A percentile compares a stretch with the other conserved stretches of the same genome.
These are phyloP conservation scores for Drosophila littoralis DNA, from an alignment of 1,140 invertebrate genomes.

Conservation along the genomic window DNA sequence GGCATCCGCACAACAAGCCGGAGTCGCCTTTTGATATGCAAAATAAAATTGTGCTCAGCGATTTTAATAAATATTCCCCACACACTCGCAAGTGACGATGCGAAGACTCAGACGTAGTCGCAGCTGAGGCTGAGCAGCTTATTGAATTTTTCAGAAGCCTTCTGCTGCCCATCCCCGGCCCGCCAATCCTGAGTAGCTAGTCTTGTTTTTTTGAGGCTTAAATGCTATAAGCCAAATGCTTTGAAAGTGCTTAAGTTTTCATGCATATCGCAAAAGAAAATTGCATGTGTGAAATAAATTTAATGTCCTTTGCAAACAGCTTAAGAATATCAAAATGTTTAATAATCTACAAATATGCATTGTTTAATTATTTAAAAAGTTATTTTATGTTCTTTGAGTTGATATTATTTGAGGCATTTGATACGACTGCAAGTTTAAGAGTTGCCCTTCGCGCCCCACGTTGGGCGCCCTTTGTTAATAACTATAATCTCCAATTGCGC, in stretches of 20 bases:
- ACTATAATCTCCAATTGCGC: too few relatives aligned
- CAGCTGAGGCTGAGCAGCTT: slow-evolving; percentile 53
- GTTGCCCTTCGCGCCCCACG: too few relatives aligned
- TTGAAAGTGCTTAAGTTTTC: slow-evolving; percentile 38
- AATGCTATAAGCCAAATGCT: slow-evolving; percentile 47
- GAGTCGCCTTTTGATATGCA: slow-evolving; percentile 75
- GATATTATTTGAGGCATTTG: not conserved
- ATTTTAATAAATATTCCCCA: slow-evolving; percentile 80
- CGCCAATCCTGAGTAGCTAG: slow-evolving; percentile 2
- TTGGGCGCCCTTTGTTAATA: too few relatives aligned
- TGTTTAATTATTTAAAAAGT: not conserved
- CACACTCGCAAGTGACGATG: slow-evolving; percentile 41
- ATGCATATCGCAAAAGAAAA: not conserved
- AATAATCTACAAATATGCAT: not conserved
- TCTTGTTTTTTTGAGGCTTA: slow-evolving; percentile 16
- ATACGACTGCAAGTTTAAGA: too few relatives aligned
- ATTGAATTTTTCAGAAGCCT: slow-evolving; percentile 74
- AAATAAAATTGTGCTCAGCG: slow-evolving; percentile 75
- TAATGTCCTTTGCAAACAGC: not conserved
- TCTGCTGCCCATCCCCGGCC: slow-evolving; percentile 25
- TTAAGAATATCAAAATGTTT: not conserved
- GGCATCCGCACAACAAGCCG: slow-evolving; percentile 35
- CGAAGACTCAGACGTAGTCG: slow-evolving; percentile 26
- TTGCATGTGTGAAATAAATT: not conserved
- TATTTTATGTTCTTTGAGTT: not conserved